Conservation (phyloP, 1,140 invertebrate species). For the Ips nitidus region DNA sequence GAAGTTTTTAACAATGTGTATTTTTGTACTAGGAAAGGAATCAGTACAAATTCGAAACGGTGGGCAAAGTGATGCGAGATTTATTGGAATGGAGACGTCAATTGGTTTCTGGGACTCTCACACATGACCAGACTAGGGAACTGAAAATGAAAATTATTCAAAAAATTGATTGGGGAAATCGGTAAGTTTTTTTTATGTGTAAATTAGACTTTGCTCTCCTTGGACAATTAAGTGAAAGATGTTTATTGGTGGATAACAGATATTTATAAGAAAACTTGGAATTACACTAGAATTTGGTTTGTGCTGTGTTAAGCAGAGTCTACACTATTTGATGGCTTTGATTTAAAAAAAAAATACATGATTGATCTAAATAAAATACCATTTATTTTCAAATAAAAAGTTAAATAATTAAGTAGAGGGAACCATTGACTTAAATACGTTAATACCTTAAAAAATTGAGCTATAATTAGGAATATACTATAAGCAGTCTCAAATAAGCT, state of each 20-base stretch:
- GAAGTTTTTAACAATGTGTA: background rate
- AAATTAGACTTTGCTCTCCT: background rate
- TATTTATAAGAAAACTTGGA: too few species aligned
- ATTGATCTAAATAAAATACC: too few species aligned
- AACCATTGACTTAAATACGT: too few species aligned
- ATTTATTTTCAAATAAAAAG: too few species aligned
- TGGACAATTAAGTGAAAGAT: too few species aligned
- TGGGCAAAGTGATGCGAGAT: constrained; percentile 86
- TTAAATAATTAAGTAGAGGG: too few species aligned
- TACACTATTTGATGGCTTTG: too few species aligned
- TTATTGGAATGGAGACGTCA: constrained; percentile 81
- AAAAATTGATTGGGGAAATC: constrained; percentile 94
- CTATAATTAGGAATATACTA: background rate
- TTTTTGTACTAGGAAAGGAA: constrained; percentile 67
- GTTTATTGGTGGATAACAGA: too few species aligned
- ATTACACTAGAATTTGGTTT: too few species aligned
- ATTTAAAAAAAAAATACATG: too few species aligned
- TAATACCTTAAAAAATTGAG: background rate
- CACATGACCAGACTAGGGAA: constrained; percentile 85
- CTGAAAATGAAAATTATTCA: constrained; percentile 82
- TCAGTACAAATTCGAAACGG: constrained; percentile 76
- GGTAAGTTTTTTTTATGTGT: constrained; percentile 63
- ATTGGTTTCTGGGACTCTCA: constrained; percentile 82
- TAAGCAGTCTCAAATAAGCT: constrained; percentile 19
- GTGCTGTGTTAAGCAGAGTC: too few species aligned